These are phyloP conservation scores for Merops nubicus DNA, from an alignment of 2,113 vertebrate species.

Conservation along the genomic window DNA sequence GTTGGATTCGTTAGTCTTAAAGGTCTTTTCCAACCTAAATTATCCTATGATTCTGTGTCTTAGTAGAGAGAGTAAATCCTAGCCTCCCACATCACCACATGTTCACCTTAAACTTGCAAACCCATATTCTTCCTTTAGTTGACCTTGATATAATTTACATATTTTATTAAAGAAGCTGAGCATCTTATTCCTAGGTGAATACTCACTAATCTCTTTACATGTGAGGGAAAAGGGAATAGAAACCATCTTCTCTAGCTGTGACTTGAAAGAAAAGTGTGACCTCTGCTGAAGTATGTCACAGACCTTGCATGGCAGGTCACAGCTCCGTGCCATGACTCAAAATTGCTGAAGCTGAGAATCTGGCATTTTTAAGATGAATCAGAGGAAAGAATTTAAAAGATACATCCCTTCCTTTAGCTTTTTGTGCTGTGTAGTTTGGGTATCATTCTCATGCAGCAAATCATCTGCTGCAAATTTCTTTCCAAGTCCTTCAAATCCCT, in stretches of 20 bases:
- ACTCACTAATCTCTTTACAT: background rate
- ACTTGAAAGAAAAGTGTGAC: conserved; percentile 36
- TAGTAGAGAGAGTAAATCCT: background rate
- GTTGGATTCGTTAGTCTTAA: background rate
- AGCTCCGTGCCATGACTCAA: background rate
- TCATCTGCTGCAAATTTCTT: background rate
- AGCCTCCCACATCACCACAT: background rate
- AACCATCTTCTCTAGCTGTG: background rate
- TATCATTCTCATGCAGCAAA: background rate
- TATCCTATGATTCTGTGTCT: background rate
- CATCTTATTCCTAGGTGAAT: background rate
- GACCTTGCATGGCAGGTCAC: background rate
- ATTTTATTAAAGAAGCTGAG: background rate
- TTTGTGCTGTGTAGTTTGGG: background rate
- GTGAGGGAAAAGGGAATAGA: background rate
- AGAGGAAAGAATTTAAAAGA: background rate
- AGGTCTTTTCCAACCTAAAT: background rate
- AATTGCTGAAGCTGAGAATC: background rate
- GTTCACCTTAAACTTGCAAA: background rate
- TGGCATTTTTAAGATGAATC: background rate
- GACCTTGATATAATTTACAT: background rate
- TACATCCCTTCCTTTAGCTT: background rate
- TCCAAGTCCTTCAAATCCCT: background rate
- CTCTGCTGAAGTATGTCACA: conserved; percentile 9
- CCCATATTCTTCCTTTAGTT: background rate